phyloP scores from a whole-genome alignment of 2,888 invertebrate genomes.

The Oxyteleia sp. region DNA sequence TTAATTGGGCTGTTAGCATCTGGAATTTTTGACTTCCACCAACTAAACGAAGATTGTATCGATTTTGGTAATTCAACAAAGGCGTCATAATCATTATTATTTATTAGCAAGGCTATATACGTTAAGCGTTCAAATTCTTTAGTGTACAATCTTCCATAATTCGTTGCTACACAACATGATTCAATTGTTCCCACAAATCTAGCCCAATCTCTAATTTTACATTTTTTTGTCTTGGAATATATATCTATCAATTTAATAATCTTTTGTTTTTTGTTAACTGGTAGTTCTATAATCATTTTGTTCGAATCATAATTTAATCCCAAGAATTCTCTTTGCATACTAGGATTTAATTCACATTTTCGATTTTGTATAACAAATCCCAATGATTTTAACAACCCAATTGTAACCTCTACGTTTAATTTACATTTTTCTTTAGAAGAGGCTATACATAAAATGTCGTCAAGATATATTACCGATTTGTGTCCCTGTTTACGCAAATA shows the following conservation, averaged over 20 bases:
- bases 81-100: neutral
- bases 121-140: conserved; percentile 28
- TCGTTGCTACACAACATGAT: conserved; percentile 37
- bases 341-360: neutral
- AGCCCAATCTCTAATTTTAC: conserved; percentile 5
- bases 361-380: neutral
- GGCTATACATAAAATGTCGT: conserved; percentile 4
- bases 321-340: neutral
- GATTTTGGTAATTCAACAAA: neutral
- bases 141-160: conserved; percentile 18
- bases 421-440: neutral
- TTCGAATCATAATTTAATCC: conserved; percentile 1
- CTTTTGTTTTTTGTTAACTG: conserved; percentile 1
- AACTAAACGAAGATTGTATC: neutral
- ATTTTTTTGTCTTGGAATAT: neutral
- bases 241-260: neutral
- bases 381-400: neutral
- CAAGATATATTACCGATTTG: conserved; percentile 5
- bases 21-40: neutral
- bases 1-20: neutral
- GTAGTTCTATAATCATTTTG: neutral
- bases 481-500: neutral
- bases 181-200: conserved; percentile 30
- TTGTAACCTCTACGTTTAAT: neutral
- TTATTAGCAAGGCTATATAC: conserved; percentile 1